These are phyloP conservation scores for Osmoderma eremita DNA, from an alignment of 2,888 invertebrate genomes.

Conservation along the genomic window DNA sequence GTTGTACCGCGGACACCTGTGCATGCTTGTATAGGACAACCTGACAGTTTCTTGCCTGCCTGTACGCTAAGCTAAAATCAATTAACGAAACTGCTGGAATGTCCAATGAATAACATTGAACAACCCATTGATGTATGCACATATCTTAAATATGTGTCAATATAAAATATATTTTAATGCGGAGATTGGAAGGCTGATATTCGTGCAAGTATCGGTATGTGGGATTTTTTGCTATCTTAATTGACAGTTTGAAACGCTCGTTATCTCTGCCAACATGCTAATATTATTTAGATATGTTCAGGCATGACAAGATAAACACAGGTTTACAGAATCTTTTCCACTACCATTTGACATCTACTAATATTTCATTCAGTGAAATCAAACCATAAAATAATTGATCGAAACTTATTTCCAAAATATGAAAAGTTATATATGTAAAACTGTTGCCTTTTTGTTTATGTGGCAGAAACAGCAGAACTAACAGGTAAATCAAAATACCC, in stretches of 20 bases:
- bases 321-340: too few relatives aligned
- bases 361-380: too few relatives aligned
- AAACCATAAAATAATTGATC: too few relatives aligned
- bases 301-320: conserved; percentile 1
- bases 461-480: too few relatives aligned
- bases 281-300: background rate
- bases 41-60: conserved; percentile 7
- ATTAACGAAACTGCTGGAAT: conserved; percentile 16
- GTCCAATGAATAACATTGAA: background rate
- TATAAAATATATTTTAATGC: background rate
- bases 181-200: conserved; percentile 5
- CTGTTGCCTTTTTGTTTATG: too few relatives aligned
- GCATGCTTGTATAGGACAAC: conserved; percentile 4
- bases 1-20: conserved; percentile 32
- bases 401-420: too few relatives aligned
- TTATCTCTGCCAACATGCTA: background rate
- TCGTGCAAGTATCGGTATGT: background rate
- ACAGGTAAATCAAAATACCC: too few relatives aligned
- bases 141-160: conserved; percentile 18
- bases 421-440: too few relatives aligned
- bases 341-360: too few relatives aligned
- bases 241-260: background rate
- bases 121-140: conserved; percentile 9
- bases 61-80: conserved; percentile 18
- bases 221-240: conserved; percentile 2